phyloP scores from a whole-genome alignment of 2,888 invertebrate species.

The Noctua janthina region DNA sequence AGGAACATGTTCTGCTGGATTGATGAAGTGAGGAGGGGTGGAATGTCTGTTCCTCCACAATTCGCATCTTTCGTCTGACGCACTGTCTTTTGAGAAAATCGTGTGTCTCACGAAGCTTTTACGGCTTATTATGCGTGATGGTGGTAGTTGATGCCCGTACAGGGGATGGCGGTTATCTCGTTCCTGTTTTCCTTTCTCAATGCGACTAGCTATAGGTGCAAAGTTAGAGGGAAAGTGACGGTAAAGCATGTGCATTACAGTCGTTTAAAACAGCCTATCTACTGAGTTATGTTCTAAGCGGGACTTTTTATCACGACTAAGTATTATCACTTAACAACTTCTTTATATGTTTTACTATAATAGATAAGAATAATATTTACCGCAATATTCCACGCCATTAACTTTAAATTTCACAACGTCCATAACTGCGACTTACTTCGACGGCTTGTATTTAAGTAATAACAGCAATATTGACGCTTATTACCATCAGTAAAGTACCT shows the following conservation, averaged over 20 bases:
- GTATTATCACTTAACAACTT: background rate
- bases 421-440: constrained; percentile 41
- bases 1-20: too few species aligned
- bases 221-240: background rate
- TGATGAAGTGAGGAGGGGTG: too few species aligned
- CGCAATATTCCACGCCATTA: constrained; percentile 54
- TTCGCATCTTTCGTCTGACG: too few species aligned
- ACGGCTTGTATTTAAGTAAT: constrained; percentile 1
- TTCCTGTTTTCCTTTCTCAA: too few species aligned
- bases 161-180: too few species aligned
- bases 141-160: too few species aligned
- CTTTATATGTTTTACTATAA: background rate
- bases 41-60: too few species aligned
- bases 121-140: too few species aligned
- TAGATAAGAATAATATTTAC: constrained; percentile 44
- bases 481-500: background rate
- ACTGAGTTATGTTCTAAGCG: background rate
- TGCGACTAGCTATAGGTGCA: too few species aligned
- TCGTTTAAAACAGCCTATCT: background rate
- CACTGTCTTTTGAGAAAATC: too few species aligned
- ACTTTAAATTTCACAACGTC: constrained; percentile 57
- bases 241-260: background rate
- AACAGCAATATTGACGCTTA: background rate
- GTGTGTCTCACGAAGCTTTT: too few species aligned
- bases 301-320: background rate